Evolutionary conservation across 2,113 vertebrate species (phyloP).

Genomic region (Antennarius striatus): DNA sequence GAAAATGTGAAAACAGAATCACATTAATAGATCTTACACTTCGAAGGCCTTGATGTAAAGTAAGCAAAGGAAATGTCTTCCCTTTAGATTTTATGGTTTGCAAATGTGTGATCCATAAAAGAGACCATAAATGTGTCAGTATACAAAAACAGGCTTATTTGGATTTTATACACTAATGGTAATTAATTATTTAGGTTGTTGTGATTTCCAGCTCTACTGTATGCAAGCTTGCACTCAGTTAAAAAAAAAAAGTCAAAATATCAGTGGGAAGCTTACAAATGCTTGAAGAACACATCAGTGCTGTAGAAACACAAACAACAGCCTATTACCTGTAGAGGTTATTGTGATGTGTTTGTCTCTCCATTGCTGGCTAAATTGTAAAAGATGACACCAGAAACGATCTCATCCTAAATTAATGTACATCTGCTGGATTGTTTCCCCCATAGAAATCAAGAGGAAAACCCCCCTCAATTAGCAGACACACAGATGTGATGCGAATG

Average conservation of each 20-base stretch:
- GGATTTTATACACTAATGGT: neutral
- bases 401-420: slow-evolving; percentile 71
- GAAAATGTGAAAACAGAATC: slow-evolving; percentile 15
- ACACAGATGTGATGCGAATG: slow-evolving; percentile 64
- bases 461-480: slow-evolving; percentile 65
- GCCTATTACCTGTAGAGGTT: slow-evolving; percentile 42
- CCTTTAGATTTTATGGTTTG: slow-evolving; percentile 6
- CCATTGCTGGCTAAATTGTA: slow-evolving; percentile 38
- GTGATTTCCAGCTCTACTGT: slow-evolving; percentile 27
- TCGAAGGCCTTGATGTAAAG: neutral
- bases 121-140: neutral
- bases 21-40: slow-evolving; percentile 10
- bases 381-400: slow-evolving; percentile 60
- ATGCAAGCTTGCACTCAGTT: slow-evolving; percentile 15
- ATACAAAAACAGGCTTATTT: neutral
- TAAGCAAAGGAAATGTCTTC: neutral
- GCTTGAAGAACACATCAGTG: slow-evolving; percentile 42
- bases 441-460: slow-evolving; percentile 68
- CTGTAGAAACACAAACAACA: slow-evolving; percentile 39
- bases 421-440: slow-evolving; percentile 73
- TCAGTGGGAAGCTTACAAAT: neutral
- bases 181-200: slow-evolving; percentile 19
- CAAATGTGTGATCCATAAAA: neutral
- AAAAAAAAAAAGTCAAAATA: slow-evolving; percentile 9
- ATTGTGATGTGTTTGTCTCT: slow-evolving; percentile 23